Percentiles rank a stretch among this genome's conserved stretches.
Conservation (phyloP, 2,797 vertebrate species). For the Galagoides demidoff region DNA sequence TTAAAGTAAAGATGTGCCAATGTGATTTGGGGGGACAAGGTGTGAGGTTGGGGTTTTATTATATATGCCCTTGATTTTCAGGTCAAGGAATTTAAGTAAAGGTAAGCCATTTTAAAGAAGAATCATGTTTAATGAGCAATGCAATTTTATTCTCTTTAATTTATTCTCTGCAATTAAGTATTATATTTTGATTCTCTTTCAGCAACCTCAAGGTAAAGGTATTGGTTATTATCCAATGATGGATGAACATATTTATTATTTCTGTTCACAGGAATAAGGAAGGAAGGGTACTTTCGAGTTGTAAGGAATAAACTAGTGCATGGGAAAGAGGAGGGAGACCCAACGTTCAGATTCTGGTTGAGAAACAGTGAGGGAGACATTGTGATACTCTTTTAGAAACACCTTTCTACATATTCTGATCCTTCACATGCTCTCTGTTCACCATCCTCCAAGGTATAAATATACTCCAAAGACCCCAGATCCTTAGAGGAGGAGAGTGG, state of each 20-base stretch:
- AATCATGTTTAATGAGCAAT: constrained; percentile 20
- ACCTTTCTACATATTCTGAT: not conserved
- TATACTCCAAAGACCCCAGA: constrained; percentile 57
- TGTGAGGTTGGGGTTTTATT: not conserved
- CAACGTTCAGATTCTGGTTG: not conserved
- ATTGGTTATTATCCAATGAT: not conserved
- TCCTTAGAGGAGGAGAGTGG: constrained; percentile 61
- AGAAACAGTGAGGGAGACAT: not conserved
- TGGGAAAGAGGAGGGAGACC: not conserved
- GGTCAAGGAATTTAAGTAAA: constrained; percentile 31
- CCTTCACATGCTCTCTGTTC: not conserved
- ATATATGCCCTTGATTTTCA: not conserved
- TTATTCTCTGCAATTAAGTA: not conserved
- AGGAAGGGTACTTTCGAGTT: not conserved
- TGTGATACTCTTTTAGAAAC: not conserved
- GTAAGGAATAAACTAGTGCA: not conserved
- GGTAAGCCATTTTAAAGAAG: constrained; percentile 27
- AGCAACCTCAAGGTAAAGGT: not conserved
- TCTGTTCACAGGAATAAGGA: not conserved
- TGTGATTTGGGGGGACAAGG: not conserved
- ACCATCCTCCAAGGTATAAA: not conserved
- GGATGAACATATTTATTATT: not conserved
- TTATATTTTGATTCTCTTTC: constrained; percentile 27
- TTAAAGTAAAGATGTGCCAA: not conserved
- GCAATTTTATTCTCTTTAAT: not conserved